Evolutionary conservation across 1,140 invertebrate species (phyloP).

Genomic region (Drosophila ogumai): DNA sequence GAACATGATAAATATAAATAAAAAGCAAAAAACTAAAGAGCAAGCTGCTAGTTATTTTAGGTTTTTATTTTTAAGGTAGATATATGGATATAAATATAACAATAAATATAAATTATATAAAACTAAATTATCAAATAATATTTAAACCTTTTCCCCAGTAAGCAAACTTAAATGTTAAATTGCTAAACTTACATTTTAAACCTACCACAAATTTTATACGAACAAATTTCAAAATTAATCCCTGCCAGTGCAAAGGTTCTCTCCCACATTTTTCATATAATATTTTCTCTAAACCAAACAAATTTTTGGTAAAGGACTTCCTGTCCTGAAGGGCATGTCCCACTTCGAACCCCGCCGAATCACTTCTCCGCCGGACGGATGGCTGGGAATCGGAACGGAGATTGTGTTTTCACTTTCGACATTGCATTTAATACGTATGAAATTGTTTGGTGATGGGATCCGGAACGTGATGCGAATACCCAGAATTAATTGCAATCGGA

Average conservation of each 20-base stretch:
- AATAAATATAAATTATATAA: no score
- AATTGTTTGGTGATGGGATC: slow-evolving; percentile 82
- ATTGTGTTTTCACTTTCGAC: slow-evolving; percentile 73
- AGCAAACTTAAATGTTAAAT: neutral
- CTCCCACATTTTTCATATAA: no score
- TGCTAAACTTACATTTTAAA: no score
- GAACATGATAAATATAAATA: neutral
- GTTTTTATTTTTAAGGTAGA: neutral
- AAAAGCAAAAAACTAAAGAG: neutral
- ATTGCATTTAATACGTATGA: slow-evolving; percentile 82
- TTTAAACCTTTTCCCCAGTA: neutral
- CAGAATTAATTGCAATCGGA: slow-evolving; percentile 74
- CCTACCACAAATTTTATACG: no score
- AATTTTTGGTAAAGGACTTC: neutral
- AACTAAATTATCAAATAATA: no score
- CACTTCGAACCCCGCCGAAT: slow-evolving; percentile 10
- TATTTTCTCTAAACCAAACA: neutral
- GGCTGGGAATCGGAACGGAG: slow-evolving; percentile 14
- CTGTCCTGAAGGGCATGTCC: slow-evolving; percentile 8
- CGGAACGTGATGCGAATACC: slow-evolving; percentile 76
- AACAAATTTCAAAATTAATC: no score
- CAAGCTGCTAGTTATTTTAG: no score
- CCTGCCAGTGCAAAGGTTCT: no score
- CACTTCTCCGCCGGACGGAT: neutral
- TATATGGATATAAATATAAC: neutral